Evolutionary conservation across 2,797 vertebrate species (phyloP).

Genomic region (Rhabdophis nuchalis): DNA sequence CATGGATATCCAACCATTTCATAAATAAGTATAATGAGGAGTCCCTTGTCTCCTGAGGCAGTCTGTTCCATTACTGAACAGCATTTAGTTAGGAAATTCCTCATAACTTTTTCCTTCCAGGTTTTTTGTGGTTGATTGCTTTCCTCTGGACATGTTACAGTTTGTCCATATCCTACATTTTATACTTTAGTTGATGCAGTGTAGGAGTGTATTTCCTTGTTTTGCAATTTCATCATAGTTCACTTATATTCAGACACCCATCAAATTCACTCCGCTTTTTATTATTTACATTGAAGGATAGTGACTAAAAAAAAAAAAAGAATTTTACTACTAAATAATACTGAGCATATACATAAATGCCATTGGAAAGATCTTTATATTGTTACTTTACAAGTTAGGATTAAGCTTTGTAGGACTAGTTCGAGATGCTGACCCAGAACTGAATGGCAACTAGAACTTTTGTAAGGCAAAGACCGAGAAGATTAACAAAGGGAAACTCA

Average conservation of each 20-base stretch:
- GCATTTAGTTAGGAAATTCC: neutral
- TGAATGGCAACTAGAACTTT: neutral
- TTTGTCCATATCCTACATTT: neutral
- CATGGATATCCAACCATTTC: neutral
- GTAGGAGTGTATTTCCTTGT: neutral
- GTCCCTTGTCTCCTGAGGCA: neutral
- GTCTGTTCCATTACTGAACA: neutral
- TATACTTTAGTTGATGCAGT: neutral
- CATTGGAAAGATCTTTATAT: neutral
- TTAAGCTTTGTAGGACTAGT: neutral
- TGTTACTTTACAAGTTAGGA: neutral
- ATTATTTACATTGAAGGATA: neutral
- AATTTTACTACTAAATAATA: neutral
- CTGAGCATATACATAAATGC: neutral
- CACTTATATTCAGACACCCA: neutral
- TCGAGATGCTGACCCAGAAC: neutral
- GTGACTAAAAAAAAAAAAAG: neutral
- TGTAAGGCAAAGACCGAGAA: constrained; percentile 1
- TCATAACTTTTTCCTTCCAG: neutral
- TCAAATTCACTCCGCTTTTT: neutral
- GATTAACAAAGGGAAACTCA: neutral
- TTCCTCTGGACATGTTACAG: neutral
- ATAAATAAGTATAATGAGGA: neutral
- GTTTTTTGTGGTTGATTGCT: neutral
- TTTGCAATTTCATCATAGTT: neutral